phyloP scores from a whole-genome alignment of 2,113 vertebrate genomes.

The Bos taurus region ARS-UCD2.0 NC_037349.1:59720501-59721000 shows the following conservation, averaged over 20 bases:
- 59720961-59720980: not conserved
- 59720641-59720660: not conserved
- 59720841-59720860: not conserved
- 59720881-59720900: not conserved
- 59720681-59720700: not conserved
- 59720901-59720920: not conserved
- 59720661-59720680: not conserved
- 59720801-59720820: not conserved
- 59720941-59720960: rapidly evolving
- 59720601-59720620: not conserved
- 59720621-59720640: not conserved
- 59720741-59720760: not conserved
- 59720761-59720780: not conserved
- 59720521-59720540: not conserved
- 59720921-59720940: not conserved
- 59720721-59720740: rapidly evolving
- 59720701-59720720: not conserved
- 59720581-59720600: not conserved
- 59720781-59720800: not conserved
- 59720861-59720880: not conserved
- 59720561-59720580: not conserved
- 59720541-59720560: not conserved
- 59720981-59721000: not conserved
- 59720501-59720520: not conserved
- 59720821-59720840: not conserved